phyloP scores from a whole-genome alignment of 2,113 vertebrate species.

The Actenoides hombroni region DNA sequence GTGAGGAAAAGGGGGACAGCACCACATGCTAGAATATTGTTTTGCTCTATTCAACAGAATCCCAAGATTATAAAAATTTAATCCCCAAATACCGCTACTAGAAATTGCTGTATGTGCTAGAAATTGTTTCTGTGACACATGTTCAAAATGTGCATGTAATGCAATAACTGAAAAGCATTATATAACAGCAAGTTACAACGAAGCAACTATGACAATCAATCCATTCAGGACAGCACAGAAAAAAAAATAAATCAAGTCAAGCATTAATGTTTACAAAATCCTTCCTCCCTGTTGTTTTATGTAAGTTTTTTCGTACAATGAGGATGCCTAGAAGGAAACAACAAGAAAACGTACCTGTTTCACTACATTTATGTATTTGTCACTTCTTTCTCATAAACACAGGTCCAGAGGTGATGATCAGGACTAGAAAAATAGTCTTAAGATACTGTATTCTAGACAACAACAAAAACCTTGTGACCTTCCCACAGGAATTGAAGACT shows the following conservation, averaged over 20 bases:
- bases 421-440: background rate
- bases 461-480: slow-evolving; percentile 10
- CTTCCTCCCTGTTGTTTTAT: background rate
- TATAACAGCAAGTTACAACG: background rate
- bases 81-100: background rate
- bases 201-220: background rate
- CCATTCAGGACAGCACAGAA: background rate
- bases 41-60: background rate
- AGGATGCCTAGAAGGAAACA: background rate
- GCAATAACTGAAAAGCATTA: background rate
- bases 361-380: background rate
- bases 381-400: background rate
- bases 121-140: background rate
- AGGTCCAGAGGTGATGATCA: background rate
- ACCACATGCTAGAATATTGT: background rate
- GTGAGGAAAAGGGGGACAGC: background rate
- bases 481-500: background rate
- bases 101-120: background rate
- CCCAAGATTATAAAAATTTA: background rate
- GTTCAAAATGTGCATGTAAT: background rate
- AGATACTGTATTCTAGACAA: background rate
- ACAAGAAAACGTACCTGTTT: background rate
- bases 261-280: background rate
- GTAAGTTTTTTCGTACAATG: background rate
- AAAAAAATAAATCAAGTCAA: background rate